Evolutionary conservation across 2,113 vertebrate genomes (phyloP), one percentile per base, ranked within the genome.

Genomic region (Platycercus adscitus): DNA sequence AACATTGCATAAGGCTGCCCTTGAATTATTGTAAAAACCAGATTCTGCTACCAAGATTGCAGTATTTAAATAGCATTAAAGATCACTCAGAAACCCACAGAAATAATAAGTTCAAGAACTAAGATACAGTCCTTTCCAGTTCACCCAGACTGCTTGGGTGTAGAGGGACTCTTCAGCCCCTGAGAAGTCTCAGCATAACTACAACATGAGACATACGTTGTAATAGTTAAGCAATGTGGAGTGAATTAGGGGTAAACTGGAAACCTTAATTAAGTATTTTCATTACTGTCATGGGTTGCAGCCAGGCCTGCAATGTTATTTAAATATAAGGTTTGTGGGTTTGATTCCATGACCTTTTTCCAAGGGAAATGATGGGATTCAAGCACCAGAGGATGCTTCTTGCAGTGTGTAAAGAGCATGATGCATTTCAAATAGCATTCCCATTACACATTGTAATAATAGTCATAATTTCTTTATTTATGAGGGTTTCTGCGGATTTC

Each of bases 391-490:
- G 70, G 65, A 96, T 93, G 68, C 37, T 90, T 96, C 95, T 95
- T 88, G 86, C 64, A 92, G 55, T 91, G 43, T 86, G 80, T 86
- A 91, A 91, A 81, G 77, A 58, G 47, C n/a, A 94, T 96, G 95
- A 96, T 90, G 88, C 29, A 56, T 93, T 24, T 72, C 90, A 94
- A 92, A 96, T 96, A 88, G 8, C 77, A 94, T 94, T 95, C 61
- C 49, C 43, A 88, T 97, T 93, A 92, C 88, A 60, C 18, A 46
- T 1, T 81, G 35, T 72, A 49, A 94, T 92, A 91, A 95, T 88
- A 90, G 43, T 58, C 83, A 46, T 39, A 0, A 21, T 52, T 79
- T 72, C n/a, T 91, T 90, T 68, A 52, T 68, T 55, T 86, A 61
- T 86, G 39, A 71, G 15, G 43, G 19, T 31, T 95, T 2, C 43